Evolutionary conservation across 2,888 invertebrate species (phyloP).

Genomic region (Orchesellides sinensis): DNA sequence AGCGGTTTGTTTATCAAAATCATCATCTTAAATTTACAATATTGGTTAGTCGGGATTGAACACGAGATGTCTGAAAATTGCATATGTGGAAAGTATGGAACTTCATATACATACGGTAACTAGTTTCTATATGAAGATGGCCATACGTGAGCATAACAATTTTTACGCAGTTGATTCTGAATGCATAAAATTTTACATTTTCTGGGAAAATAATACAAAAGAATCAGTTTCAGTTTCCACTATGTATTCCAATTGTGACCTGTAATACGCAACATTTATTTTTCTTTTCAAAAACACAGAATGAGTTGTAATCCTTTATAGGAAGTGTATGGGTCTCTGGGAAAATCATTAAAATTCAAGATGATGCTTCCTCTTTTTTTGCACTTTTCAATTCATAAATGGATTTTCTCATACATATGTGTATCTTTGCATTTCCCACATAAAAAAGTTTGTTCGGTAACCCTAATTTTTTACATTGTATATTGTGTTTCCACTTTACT

Average conservation of each 20-base stretch:
- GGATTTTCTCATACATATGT: constrained; percentile 21
- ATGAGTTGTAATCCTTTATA: neutral
- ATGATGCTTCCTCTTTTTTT: constrained; percentile 56
- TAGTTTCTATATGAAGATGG: too few species aligned
- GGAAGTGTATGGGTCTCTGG: constrained; percentile 35
- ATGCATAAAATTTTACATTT: neutral
- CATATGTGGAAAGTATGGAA: too few species aligned
- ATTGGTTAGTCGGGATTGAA: too few species aligned
- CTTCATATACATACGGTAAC: too few species aligned
- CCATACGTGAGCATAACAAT: too few species aligned
- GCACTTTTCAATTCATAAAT: constrained; percentile 50
- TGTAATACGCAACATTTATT: neutral
- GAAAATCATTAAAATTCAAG: constrained; percentile 57
- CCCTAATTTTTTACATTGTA: constrained; percentile 45
- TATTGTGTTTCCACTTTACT: constrained; percentile 10
- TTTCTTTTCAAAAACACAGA: constrained; percentile 4
- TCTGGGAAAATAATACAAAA: too few species aligned
- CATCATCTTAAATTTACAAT: too few species aligned
- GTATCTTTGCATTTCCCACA: constrained; percentile 50
- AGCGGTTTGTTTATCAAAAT: too few species aligned
- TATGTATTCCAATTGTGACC: too few species aligned
- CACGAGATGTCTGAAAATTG: too few species aligned
- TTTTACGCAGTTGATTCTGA: too few species aligned
- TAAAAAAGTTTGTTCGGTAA: constrained; percentile 27
- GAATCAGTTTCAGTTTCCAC: too few species aligned